These are phyloP conservation scores for Mesembrinibis cayennensis DNA, from an alignment of 2,113 vertebrate species.

Conservation along the genomic window DNA sequence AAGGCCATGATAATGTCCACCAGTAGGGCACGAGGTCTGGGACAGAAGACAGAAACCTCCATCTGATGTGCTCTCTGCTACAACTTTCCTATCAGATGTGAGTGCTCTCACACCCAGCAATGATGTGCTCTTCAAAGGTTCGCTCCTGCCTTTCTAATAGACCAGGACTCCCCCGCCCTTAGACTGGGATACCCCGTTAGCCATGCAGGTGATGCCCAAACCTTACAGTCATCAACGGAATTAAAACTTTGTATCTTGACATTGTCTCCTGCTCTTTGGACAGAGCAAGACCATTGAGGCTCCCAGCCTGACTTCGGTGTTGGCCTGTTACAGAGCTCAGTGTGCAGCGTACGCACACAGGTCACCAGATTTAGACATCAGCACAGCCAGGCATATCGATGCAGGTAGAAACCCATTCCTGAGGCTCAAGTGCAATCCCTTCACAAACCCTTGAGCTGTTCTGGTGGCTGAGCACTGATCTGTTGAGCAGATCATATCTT, in stretches of 20 bases:
- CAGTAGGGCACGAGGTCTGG: fast-evolving
- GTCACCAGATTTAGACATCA: not conserved
- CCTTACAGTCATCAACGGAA: not conserved
- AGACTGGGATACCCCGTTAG: not conserved
- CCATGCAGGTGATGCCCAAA: not conserved
- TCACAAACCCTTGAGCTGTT: not conserved
- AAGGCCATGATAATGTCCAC: not conserved
- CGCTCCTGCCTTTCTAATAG: not conserved
- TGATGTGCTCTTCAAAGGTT: fast-evolving
- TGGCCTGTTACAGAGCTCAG: not conserved
- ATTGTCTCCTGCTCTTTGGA: not conserved
- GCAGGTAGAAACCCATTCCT: not conserved
- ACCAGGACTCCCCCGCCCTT: not conserved
- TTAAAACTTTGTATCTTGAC: not conserved
- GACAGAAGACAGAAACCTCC: not conserved
- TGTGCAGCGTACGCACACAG: fast-evolving
- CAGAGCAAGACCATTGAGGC: fast-evolving
- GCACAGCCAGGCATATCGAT: fast-evolving
- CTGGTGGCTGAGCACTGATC: not conserved
- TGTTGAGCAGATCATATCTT: not conserved
- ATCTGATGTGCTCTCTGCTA: no score
- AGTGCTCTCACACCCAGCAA: not conserved
- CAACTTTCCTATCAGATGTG: not conserved
- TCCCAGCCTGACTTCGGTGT: not conserved
- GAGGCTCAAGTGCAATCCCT: fast-evolving